Evolutionary conservation across 2,888 invertebrate species (phyloP), one percentile per base, ranked within the genome.

Genomic region (Sussaba pulchella): DNA sequence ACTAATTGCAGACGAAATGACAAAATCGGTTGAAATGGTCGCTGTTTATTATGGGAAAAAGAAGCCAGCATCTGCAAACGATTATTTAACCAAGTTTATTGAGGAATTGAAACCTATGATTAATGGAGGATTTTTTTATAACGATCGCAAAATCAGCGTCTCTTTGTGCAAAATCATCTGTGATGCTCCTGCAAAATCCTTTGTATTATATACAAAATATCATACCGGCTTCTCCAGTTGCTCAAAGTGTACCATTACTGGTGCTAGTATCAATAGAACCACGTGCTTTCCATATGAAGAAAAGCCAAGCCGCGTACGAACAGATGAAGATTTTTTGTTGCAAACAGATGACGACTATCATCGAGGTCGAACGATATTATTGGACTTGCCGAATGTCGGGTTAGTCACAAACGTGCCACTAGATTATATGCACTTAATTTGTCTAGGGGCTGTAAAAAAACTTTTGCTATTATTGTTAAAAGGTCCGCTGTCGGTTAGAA

Each of bases 361-460:
- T 14, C 24, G 19, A 21, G 52, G 31, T 5, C 6, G 21, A n/a
- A 36, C 52, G 2, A n/a, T 24, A 8, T n/a, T 31, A 31, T 31
- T 31, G 26, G 26, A 54, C n/a, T 10, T 54, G 9, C 54, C 31
- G 31, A 54, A 26, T 8, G 21, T 54, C n/a, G 31, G 31, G 54
- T 54, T 21, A 21, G 59, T 59, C 39, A 31, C 59, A n/a, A 36
- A 31, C 36, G 36, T 59, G 14, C 59, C 39, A 5, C 4, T 59
- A 31, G 59, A 59, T 31, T 59, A 59, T 36, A 59, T 59, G 59
- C 59, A 59, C 19, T n/a, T 59, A 1, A 39, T 59, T 14, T 59
- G 59, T 31, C 39, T 59, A 17, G 59, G 59, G 2, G 14, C 14
- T 36, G n/a, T 39, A 14, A 59, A 59, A 59, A 59, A 59, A 19